Percentiles rank a stretch among this genome's conserved stretches.
phyloP scores from a whole-genome alignment of 1,140 invertebrate species.

The Diploscapter pachys region DNA sequence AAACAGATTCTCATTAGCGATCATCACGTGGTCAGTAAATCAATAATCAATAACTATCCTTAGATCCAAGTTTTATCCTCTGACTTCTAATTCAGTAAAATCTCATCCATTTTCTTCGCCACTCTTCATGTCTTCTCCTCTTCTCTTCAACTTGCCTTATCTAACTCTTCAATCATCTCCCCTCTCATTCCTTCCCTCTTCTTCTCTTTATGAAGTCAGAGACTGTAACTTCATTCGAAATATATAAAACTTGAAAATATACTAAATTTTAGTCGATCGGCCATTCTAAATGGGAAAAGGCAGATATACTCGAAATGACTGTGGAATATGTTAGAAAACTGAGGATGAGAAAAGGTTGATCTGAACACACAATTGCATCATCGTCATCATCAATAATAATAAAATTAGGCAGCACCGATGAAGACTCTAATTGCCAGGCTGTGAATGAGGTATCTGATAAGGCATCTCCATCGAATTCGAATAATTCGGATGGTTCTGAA shows the following conservation, averaged over 20 bases:
- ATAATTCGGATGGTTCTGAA: no score
- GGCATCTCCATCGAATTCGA: no score
- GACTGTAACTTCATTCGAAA: no score
- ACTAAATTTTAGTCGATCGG: neutral
- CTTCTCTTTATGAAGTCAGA: no score
- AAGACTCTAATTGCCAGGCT: no score
- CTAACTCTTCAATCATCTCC: no score
- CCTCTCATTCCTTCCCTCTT: no score
- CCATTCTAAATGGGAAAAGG: slow-evolving; percentile 91
- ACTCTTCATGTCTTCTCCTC: neutral
- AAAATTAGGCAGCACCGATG: no score
- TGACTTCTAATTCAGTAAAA: neutral
- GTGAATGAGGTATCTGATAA: no score
- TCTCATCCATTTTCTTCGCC: neutral
- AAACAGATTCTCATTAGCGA: slow-evolving; percentile 62
- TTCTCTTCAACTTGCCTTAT: neutral
- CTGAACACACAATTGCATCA: no score
- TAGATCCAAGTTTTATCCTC: neutral
- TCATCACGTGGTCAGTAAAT: slow-evolving; percentile 15
- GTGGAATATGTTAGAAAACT: slow-evolving; percentile 67
- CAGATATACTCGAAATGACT: slow-evolving; percentile 92
- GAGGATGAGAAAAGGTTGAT: neutral
- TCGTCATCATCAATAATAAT: no score
- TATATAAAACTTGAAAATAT: no score
- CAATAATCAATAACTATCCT: neutral